Evolutionary conservation across 2,888 invertebrate species (phyloP).

Genomic region (Poecilobothrus nobilitatus): DNA sequence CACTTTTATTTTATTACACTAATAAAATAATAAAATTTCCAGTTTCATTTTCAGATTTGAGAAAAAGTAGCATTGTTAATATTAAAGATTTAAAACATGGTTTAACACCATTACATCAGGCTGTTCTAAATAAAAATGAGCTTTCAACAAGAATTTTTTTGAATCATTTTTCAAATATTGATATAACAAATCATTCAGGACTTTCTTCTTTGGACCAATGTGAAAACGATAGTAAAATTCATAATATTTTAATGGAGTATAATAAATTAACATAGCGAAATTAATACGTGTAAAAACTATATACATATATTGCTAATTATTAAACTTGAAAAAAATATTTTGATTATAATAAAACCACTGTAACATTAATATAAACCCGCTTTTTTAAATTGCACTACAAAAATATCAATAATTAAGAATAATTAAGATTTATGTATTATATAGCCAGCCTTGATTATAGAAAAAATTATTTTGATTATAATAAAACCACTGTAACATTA

Average conservation of each 20-base stretch:
- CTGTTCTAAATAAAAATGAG: background rate
- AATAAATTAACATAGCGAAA: background rate
- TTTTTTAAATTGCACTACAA: too few species aligned
- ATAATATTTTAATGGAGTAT: background rate
- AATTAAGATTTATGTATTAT: too few species aligned
- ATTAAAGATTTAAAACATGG: background rate
- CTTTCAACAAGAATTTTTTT: background rate
- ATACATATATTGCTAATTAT: too few species aligned
- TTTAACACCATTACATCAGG: background rate
- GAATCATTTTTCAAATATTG: background rate
- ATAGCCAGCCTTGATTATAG: too few species aligned
- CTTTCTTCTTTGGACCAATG: background rate
- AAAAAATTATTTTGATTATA: too few species aligned
- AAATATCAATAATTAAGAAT: too few species aligned
- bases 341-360: too few species aligned
- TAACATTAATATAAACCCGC: too few species aligned
- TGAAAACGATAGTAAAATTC: background rate
- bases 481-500: too few species aligned
- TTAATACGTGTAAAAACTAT: too few species aligned
- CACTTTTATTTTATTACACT: background rate
- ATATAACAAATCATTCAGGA: background rate
- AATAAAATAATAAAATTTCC: background rate
- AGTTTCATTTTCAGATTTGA: background rate
- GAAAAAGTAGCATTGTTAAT: background rate
- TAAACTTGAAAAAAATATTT: too few species aligned